Percentiles rank a stretch among this genome's conserved stretches.
These are phyloP conservation scores for Euphonia xanthogaster DNA, from an alignment of 2,797 vertebrate genomes.

Conservation along the genomic window DNA sequence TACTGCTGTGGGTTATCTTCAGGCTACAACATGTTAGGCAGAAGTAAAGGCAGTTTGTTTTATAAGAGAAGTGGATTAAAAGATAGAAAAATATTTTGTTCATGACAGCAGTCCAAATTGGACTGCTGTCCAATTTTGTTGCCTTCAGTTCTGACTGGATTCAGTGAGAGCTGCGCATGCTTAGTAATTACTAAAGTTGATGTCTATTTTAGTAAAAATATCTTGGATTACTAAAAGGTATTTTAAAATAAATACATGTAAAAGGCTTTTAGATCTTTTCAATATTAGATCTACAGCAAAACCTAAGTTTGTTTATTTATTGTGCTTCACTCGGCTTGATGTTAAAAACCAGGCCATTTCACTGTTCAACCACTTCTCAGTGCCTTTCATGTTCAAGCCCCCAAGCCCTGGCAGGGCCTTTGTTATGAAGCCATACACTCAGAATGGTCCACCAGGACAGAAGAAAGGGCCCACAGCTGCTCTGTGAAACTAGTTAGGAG, in stretches of 20 bases:
- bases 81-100: background rate
- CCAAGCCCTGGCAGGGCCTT: background rate
- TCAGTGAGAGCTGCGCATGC: background rate
- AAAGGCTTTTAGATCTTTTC: background rate
- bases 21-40: background rate
- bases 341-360: background rate
- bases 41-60: background rate
- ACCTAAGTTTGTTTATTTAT: background rate
- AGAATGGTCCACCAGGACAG: background rate
- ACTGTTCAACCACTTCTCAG: background rate
- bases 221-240: background rate
- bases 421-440: background rate
- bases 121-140: background rate
- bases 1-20: background rate
- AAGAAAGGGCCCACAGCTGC: background rate
- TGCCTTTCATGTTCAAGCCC: background rate
- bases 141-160: background rate
- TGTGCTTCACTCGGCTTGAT: background rate
- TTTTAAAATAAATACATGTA: background rate
- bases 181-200: background rate
- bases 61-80: background rate
- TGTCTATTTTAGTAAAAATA: background rate
- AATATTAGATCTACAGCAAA: background rate
- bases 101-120: background rate
- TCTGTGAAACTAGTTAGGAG: background rate